Evolutionary conservation across 37 sponge, comb jelly and placozoan species (phyloP), one percentile per base, ranked within the genome.

Genomic region (Cliona cf. orientalis): DNA sequence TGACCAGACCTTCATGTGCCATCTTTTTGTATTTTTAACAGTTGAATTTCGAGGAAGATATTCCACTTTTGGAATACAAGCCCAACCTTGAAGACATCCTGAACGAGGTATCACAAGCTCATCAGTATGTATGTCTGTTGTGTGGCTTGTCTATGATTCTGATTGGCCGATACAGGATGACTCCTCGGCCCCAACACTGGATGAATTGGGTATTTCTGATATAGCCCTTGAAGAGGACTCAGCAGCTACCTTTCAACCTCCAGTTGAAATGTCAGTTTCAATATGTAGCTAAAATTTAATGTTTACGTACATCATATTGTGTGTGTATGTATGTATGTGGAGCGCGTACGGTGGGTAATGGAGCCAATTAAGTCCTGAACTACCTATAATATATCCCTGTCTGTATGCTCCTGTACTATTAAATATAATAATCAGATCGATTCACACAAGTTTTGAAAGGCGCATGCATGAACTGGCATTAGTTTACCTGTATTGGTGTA

Each of bases 1-100:
- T 44, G 26, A 42, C n/a, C 36, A 42, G 1, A 4, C 4, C 2
- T 56, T 19, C 53, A 74, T 14, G 1, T 34, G 5, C 9, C 29
- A n/a, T 25, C 14, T 70, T 60, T 41, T 39, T 6, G 14, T 31
- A 36, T 55, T 61, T 19, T 79, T 26, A 32, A 14, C 49, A 82
- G 82, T 46, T 82, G 45, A 71, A 56, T 9, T 87, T 85, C 72
- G 93, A 94, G 55, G 66, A 23, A n/a, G 95, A 94, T 36, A 85
- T 94, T n/a, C 95, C 95, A 19, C 58, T 43, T 17, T 42, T 94
- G 64, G 85, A 87, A 2, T 58, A 83, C 28, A 55, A 89, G n/a
- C 95, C 92, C 14, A 79, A 91, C 31, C 45, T 94, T 66, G 92
- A 94, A 33, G 95, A 92, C 70, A 94, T 94, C 33, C 42, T 94